These are phyloP conservation scores for Drosophila sp. DNA, from an alignment of 1,140 invertebrate species.

Conservation along the genomic window DNA sequence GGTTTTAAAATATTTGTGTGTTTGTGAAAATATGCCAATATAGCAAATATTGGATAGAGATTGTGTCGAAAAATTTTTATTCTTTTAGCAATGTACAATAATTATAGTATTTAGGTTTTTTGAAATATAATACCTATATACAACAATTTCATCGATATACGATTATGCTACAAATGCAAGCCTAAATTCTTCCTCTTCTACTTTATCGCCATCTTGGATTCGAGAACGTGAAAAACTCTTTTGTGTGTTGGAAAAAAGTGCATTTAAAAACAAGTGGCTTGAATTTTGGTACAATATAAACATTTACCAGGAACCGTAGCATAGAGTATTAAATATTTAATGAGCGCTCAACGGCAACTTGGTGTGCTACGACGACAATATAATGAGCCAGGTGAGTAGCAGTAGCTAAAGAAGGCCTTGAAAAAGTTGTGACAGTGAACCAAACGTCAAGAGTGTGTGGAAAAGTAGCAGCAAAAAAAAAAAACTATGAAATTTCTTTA, in stretches of 20 bases:
- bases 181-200: slow-evolving; percentile 12
- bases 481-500: slow-evolving; percentile 68
- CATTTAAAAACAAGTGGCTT: slow-evolving; percentile 76
- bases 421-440: slow-evolving; percentile 79
- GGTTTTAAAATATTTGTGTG: too few relatives aligned
- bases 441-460: slow-evolving; percentile 58
- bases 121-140: background rate
- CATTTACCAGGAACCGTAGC: slow-evolving; percentile 55
- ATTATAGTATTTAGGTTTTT: background rate
- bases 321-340: slow-evolving; percentile 75
- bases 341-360: slow-evolving; percentile 76
- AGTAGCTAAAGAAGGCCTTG: slow-evolving; percentile 71
- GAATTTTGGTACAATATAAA: slow-evolving; percentile 55
- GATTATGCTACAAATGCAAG: background rate
- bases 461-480: slow-evolving; percentile 56
- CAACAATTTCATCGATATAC: background rate
- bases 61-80: too few relatives aligned
- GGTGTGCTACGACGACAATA: slow-evolving; percentile 76
- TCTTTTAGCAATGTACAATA: background rate
- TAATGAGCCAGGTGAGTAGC: slow-evolving; percentile 83
- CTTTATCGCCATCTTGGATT: slow-evolving; percentile 8
- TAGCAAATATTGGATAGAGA: too few relatives aligned
- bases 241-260: slow-evolving; percentile 73
- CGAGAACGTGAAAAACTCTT: slow-evolving; percentile 62
- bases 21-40: too few relatives aligned